Conservation (phyloP, 2,113 vertebrate species). For the Empidonax alnorum region DNA sequence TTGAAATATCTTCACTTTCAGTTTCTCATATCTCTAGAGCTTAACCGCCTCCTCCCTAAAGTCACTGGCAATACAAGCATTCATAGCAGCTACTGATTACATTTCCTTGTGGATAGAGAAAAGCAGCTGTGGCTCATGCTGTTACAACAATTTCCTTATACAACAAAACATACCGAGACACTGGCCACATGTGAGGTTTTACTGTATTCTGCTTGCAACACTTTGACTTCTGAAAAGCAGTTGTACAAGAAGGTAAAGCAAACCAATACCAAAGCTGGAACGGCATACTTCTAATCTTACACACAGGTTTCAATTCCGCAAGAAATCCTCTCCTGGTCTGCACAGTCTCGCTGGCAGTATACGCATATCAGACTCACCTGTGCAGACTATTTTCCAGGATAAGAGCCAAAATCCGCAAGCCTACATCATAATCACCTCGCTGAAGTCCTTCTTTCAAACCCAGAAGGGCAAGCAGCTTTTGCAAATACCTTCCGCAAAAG, state of each 20-base stretch:
- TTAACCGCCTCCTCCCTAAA: not conserved
- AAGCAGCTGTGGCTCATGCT: not conserved
- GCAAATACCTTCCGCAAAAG: not conserved
- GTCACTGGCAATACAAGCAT: not conserved
- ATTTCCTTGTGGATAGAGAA: not conserved
- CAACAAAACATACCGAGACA: not conserved
- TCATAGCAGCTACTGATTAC: not conserved
- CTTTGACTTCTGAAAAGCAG: not conserved
- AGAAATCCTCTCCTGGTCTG: not conserved
- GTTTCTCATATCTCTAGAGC: not conserved
- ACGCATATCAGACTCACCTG: not conserved
- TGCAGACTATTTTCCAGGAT: not conserved
- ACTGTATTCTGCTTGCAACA: not conserved
- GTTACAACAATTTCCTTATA: not conserved
- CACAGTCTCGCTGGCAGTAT: not conserved
- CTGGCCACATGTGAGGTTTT: not conserved
- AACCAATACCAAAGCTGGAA: not conserved
- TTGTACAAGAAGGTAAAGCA: not conserved
- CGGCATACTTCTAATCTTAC: not conserved
- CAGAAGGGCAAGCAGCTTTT: not conserved
- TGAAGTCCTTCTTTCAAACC: not conserved
- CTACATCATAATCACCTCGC: not conserved
- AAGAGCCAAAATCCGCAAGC: not conserved
- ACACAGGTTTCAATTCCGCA: accelerated
- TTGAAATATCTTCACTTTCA: not conserved